Conservation (phyloP, 2,113 vertebrate genomes). For the Callionymus lyra region DNA sequence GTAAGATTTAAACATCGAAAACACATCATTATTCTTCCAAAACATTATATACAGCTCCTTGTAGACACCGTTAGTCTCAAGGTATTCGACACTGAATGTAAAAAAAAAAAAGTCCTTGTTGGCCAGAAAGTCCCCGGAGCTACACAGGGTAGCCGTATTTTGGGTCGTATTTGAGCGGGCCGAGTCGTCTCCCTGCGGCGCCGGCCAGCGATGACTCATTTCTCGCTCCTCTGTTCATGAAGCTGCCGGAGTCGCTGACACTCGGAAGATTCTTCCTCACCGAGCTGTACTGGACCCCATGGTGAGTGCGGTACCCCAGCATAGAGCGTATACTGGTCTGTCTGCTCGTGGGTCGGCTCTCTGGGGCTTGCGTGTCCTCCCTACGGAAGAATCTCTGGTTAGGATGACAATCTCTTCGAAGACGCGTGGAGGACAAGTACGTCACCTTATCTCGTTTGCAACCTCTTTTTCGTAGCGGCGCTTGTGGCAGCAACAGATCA, state of each 20-base stretch:
- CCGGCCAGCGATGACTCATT: slow-evolving; percentile 1
- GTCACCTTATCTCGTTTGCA: slow-evolving; percentile 77
- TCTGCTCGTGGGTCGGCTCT: slow-evolving; percentile 54
- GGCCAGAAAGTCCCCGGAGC: not conserved
- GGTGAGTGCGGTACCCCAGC: slow-evolving; percentile 58
- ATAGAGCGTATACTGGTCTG: slow-evolving; percentile 57
- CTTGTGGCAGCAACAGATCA: slow-evolving; percentile 73
- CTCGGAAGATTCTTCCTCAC: slow-evolving; percentile 16
- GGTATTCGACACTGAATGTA: not conserved
- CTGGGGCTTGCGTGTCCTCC: slow-evolving; percentile 59
- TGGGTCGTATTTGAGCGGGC: slow-evolving; percentile 48
- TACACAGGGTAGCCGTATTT: slow-evolving; percentile 63
- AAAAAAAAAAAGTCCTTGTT: slow-evolving; percentile 3
- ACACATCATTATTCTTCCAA: slow-evolving; percentile 6
- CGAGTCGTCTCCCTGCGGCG: not conserved
- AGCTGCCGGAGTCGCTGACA: slow-evolving; percentile 16
- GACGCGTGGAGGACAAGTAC: no score
- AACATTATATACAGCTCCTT: no score
- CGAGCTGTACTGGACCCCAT: slow-evolving; percentile 41
- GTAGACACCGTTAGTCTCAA: not conserved
- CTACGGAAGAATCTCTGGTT: slow-evolving; percentile 24
- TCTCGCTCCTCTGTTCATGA: slow-evolving; percentile 1
- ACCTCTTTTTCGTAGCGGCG: slow-evolving; percentile 67
- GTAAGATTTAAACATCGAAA: slow-evolving; percentile 1
- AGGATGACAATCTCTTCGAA: not conserved